phyloP scores from a whole-genome alignment of 1,140 invertebrate species.

The Brachionus paranguensis region DNA sequence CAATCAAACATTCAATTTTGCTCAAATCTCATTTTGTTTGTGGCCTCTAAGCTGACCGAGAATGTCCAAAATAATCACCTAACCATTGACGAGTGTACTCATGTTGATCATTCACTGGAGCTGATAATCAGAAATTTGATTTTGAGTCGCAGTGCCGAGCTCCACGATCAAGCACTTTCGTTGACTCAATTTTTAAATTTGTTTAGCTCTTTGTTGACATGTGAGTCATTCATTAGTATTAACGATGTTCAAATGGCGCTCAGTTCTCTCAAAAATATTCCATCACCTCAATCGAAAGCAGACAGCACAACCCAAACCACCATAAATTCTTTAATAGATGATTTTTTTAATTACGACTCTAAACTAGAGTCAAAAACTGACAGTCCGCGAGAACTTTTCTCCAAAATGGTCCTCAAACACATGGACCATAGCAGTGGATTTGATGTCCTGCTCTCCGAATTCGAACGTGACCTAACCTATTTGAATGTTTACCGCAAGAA shows the following conservation, averaged over 20 bases:
- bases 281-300: background rate
- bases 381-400: background rate
- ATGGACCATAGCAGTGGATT: background rate
- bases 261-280: background rate
- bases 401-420: background rate
- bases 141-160: background rate
- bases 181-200: background rate
- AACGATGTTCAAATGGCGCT: background rate
- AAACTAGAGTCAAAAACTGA: background rate
- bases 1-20: background rate
- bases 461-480: background rate
- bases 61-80: background rate
- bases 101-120: background rate
- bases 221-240: background rate
- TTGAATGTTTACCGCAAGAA: constrained; percentile 16
- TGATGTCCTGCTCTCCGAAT: background rate
- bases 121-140: background rate
- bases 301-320: background rate
- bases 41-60: background rate
- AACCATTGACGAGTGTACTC: background rate
- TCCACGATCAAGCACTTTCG: background rate
- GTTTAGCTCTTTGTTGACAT: background rate
- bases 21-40: background rate
- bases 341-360: background rate
- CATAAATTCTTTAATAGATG: background rate